Conservation (phyloP, 2,888 invertebrate genomes). For the Linyphia triangularis region DNA sequence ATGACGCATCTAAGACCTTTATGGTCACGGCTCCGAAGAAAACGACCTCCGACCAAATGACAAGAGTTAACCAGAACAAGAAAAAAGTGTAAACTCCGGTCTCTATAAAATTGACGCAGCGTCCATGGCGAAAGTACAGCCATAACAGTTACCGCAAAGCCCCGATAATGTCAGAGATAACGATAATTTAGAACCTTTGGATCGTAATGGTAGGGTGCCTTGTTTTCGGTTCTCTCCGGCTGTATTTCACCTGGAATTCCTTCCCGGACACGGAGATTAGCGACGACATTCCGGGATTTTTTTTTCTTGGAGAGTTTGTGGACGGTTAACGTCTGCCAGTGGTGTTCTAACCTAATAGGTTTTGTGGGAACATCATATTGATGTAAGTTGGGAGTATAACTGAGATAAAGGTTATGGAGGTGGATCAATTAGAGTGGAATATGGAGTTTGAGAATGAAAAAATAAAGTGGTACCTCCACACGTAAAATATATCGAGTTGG, state of each 20-base stretch:
- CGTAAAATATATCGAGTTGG: too few relatives aligned
- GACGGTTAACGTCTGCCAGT: conserved; percentile 28
- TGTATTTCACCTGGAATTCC: conserved; percentile 87
- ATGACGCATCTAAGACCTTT: conserved; percentile 68
- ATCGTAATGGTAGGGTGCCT: conserved; percentile 37
- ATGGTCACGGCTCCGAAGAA: conserved; percentile 56
- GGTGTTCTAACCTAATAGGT: conserved; percentile 13
- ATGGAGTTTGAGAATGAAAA: too few relatives aligned
- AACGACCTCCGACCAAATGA: conserved; percentile 48
- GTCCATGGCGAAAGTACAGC: conserved; percentile 50
- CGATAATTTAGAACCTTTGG: conserved; percentile 67
- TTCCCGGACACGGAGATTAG: conserved; percentile 81
- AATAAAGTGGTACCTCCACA: too few relatives aligned
- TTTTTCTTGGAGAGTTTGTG: conserved; percentile 40
- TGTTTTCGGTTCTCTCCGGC: conserved; percentile 81
- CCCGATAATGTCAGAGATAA: conserved; percentile 73
- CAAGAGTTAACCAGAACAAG: conserved; percentile 1
- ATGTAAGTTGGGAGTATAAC: too few relatives aligned
- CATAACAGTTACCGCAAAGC: conserved; percentile 72
- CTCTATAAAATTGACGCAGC: conserved; percentile 69
- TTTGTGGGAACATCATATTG: conserved; percentile 47
- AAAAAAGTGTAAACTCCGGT: conserved; percentile 54
- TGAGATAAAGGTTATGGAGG: too few relatives aligned
- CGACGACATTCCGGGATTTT: background rate
- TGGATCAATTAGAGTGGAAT: too few relatives aligned